Percentiles rank a stretch among this genome's conserved stretches.
Conservation (phyloP, 1,140 invertebrate genomes). For the Cheumatopsyche charites region DNA sequence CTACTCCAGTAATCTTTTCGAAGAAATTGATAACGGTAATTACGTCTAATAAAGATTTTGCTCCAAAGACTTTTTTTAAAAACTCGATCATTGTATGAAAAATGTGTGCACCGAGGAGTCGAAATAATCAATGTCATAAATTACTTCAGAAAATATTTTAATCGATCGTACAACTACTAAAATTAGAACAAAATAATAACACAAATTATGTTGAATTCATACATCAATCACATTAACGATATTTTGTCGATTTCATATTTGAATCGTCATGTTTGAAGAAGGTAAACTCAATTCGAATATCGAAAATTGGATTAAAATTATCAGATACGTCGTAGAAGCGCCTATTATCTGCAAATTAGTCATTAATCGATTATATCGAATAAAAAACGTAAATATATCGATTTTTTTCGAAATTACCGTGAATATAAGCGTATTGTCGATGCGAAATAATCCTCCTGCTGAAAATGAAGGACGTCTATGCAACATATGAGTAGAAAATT, state of each 20-base stretch:
- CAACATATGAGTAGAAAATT: constrained; percentile 19
- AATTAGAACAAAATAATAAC: no score
- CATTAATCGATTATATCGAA: not conserved
- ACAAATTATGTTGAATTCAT: no score
- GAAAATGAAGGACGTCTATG: not conserved
- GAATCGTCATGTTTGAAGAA: not conserved
- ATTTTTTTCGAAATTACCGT: constrained; percentile 11
- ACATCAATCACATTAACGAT: no score
- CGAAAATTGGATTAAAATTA: constrained; percentile 27
- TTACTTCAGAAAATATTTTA: no score
- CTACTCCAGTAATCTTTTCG: not conserved
- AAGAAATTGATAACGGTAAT: not conserved
- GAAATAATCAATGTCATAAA: no score
- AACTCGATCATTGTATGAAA: no score
- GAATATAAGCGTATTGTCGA: constrained; percentile 29
- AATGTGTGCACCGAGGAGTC: no score
- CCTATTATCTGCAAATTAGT: constrained; percentile 24
- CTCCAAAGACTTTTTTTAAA: not conserved
- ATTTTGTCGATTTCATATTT: no score
- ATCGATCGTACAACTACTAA: no score
- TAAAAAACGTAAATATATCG: not conserved
- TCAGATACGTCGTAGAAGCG: constrained; percentile 18
- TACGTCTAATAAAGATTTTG: not conserved
- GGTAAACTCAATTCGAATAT: not conserved
- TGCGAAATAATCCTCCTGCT: not conserved